phyloP scores from a whole-genome alignment of 2,113 vertebrate genomes.

The Lasiurus cinereus region DNA sequence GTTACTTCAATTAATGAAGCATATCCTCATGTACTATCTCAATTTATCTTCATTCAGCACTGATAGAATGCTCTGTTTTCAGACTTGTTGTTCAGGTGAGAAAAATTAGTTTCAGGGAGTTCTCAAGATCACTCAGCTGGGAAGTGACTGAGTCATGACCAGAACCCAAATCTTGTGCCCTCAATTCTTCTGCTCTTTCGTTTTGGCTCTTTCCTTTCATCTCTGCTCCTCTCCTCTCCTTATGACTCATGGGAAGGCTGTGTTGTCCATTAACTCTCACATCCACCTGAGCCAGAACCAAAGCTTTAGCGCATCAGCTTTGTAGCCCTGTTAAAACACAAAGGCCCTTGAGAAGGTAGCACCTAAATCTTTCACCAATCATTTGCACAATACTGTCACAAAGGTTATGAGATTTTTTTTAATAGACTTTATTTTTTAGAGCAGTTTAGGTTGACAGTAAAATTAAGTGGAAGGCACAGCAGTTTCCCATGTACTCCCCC shows the following conservation, averaged over 20 bases:
- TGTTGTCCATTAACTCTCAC: not conserved
- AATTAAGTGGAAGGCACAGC: not conserved
- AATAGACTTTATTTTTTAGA: constrained; percentile 18
- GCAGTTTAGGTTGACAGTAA: not conserved
- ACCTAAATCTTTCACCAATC: not conserved
- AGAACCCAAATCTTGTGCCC: constrained; percentile 4
- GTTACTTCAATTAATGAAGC: constrained; percentile 17
- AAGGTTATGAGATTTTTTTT: not conserved
- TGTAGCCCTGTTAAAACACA: not conserved
- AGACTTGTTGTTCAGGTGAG: constrained; percentile 42
- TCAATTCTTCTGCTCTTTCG: not conserved
- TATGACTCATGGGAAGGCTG: not conserved
- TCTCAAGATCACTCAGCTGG: constrained; percentile 65
- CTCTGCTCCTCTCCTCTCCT: not conserved
- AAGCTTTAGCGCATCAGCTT: not conserved
- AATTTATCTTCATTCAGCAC: not conserved
- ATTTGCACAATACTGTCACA: not conserved
- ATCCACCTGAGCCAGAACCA: not conserved
- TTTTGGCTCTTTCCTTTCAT: not conserved
- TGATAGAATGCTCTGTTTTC: not conserved
- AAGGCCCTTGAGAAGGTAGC: not conserved
- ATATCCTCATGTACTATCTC: not conserved
- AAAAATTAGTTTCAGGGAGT: not conserved
- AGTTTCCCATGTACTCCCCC: not conserved
- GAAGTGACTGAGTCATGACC: constrained; percentile 38